phyloP scores from a whole-genome alignment of 1,140 invertebrate genomes.

The Caenorhabditis brenneri region DNA sequence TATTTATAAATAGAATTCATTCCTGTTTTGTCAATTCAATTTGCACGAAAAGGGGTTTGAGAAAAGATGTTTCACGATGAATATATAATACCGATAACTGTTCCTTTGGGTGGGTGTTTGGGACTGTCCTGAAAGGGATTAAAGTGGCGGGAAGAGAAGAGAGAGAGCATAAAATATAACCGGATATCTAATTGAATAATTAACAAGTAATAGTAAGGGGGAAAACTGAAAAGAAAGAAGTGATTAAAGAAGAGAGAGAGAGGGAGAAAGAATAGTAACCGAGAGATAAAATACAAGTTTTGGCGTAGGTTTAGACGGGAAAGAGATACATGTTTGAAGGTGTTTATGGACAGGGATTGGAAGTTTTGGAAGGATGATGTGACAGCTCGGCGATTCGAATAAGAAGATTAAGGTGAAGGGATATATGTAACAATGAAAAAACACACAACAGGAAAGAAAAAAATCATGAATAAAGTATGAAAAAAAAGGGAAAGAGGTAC shows the following conservation, averaged over 20 bases:
- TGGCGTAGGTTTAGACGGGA: background rate
- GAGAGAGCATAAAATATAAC: background rate
- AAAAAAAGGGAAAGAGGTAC: background rate
- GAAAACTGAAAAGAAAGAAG: background rate
- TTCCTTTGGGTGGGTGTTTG: too few species aligned
- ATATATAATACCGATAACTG: constrained; percentile 22
- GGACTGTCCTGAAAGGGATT: background rate
- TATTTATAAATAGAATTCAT: background rate
- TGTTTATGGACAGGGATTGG: background rate
- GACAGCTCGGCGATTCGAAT: constrained; percentile 4
- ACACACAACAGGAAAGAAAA: constrained; percentile 4
- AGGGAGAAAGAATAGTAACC: background rate
- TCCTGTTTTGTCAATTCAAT: constrained; percentile 3
- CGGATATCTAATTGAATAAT: background rate
- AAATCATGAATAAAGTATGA: background rate
- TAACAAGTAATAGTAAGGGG: too few species aligned
- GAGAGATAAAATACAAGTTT: constrained; percentile 8
- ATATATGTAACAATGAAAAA: background rate
- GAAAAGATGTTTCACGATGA: background rate
- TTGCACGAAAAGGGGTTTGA: constrained; percentile 4
- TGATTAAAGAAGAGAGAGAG: background rate
- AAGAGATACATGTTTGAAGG: constrained; percentile 33
- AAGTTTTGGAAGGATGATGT: background rate
- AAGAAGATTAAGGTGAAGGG: background rate
- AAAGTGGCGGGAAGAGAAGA: background rate